Conservation (phyloP, 2,797 vertebrate genomes). For the Amniataba percoides region DNA sequence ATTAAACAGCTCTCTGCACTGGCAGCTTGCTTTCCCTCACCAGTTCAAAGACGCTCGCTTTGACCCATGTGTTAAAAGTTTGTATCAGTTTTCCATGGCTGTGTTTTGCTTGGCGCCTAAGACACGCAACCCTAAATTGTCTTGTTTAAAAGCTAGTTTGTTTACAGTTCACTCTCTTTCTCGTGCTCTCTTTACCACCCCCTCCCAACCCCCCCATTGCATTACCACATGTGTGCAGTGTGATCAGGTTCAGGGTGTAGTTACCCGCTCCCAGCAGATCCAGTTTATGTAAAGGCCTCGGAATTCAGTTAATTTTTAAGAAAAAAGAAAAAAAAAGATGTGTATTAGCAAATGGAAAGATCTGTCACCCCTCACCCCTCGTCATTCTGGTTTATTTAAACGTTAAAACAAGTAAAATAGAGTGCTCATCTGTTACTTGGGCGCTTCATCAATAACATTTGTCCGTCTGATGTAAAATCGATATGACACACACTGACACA, state of each 20-base stretch:
- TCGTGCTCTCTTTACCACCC: constrained; percentile 45
- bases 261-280: constrained; percentile 54
- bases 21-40: constrained; percentile 62
- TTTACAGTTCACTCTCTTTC: constrained; percentile 84
- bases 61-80: constrained; percentile 89
- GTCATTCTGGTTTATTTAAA: constrained; percentile 73
- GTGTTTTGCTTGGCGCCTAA: constrained; percentile 88
- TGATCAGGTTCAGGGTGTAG: constrained; percentile 73
- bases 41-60: constrained; percentile 83
- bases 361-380: constrained; percentile 7
- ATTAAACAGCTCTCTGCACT: constrained; percentile 84
- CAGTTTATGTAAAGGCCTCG: constrained; percentile 54
- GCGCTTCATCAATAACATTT: constrained; percentile 82
- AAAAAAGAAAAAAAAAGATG: background rate
- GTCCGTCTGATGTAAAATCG: constrained; percentile 82
- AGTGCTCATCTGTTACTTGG: constrained; percentile 72
- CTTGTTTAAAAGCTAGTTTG: constrained; percentile 89
- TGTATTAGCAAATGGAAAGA: constrained; percentile 42
- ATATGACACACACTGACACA: constrained; percentile 80
- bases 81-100: constrained; percentile 86
- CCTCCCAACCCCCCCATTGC: constrained; percentile 24
- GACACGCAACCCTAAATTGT: constrained; percentile 84
- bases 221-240: constrained; percentile 79
- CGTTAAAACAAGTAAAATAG: constrained; percentile 75
- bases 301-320: constrained; percentile 44